Evolutionary conservation across 2,888 invertebrate species (phyloP).

Genomic region (Conistra vaccinii): DNA sequence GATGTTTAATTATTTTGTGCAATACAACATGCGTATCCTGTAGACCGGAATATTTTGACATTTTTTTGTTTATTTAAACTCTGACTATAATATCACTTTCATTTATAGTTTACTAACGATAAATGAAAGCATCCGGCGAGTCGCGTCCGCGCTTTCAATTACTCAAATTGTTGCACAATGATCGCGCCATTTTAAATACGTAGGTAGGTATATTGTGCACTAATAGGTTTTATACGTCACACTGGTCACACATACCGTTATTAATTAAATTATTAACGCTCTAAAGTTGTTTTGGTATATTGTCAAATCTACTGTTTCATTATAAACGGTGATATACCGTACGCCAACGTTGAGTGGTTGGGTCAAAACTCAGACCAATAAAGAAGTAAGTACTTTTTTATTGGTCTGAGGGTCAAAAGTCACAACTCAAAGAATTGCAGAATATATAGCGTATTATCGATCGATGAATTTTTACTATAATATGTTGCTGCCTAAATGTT

Average conservation of each 20-base stretch:
- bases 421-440: not conserved
- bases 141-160: slow-evolving; percentile 22
- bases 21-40: not conserved
- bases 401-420: too few species aligned
- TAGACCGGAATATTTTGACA: not conserved
- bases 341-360: not conserved
- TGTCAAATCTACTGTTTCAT: not conserved
- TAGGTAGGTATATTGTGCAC: not conserved
- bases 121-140: slow-evolving; percentile 44
- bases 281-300: not conserved
- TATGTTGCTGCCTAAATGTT: not conserved
- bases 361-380: too few species aligned
- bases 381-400: too few species aligned
- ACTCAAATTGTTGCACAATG: slow-evolving; percentile 16
- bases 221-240: not conserved
- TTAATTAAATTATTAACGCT: not conserved
- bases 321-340: not conserved
- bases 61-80: slow-evolving; percentile 1
- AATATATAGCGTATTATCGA: not conserved
- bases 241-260: not conserved
- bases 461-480: too few species aligned
- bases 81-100: not conserved
- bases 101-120: slow-evolving; percentile 13
- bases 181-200: slow-evolving; percentile 5
- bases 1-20: not conserved